A percentile compares a stretch with the other conserved stretches of the same genome.
phyloP scores from a whole-genome alignment of 2,797 vertebrate species.

The Phoebastria nigripes region DNA sequence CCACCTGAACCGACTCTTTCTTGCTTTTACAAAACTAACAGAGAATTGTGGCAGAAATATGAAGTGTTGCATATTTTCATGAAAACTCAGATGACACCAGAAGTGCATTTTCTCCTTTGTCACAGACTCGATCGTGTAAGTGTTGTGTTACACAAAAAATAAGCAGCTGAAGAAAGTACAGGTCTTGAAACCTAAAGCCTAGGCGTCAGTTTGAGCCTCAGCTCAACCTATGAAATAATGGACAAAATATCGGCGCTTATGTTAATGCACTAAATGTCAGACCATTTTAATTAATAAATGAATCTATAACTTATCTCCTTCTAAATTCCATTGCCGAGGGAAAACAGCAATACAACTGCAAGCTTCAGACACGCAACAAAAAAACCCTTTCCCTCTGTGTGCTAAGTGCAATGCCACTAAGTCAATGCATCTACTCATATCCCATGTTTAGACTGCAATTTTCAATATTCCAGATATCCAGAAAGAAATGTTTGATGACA shows the following conservation, averaged over 20 bases:
- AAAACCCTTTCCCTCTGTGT: rapidly evolving
- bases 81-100: neutral
- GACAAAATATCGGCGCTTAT: rapidly evolving
- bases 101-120: neutral
- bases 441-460: neutral
- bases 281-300: neutral
- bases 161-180: neutral
- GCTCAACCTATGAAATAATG: neutral
- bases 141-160: neutral
- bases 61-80: neutral
- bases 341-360: neutral
- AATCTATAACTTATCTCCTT: neutral
- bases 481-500: neutral
- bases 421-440: neutral
- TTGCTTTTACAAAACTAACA: neutral
- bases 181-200: neutral
- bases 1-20: neutral
- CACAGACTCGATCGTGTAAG: neutral
- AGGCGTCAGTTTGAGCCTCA: rapidly evolving
- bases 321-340: neutral
- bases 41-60: neutral
- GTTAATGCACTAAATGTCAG: neutral
- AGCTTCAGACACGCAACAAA: neutral
- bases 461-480: neutral
- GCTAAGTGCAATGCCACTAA: neutral